Conservation (phyloP, 2,888 invertebrate genomes). For the Aleiodes testaceus region DNA sequence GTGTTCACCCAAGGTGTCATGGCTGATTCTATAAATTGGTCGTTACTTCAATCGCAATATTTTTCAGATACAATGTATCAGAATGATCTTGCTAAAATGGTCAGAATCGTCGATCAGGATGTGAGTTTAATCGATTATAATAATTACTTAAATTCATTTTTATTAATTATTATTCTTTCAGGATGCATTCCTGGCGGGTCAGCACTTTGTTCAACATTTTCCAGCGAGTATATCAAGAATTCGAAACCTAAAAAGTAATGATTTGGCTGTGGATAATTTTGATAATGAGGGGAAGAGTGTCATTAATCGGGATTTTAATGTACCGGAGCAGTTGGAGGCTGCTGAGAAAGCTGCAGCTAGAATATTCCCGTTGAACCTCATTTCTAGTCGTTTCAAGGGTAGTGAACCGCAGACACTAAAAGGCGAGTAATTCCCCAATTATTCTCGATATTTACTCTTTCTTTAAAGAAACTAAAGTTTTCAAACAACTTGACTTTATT, state of each 20-base stretch:
- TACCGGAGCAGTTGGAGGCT: slow-evolving; percentile 51
- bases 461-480: too few species aligned
- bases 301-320: slow-evolving; percentile 38
- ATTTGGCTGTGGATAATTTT: slow-evolving; percentile 66
- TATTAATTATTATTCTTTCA: slow-evolving; percentile 50
- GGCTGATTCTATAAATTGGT: slow-evolving; percentile 96
- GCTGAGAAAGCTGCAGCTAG: slow-evolving; percentile 67
- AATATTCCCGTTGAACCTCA: slow-evolving; percentile 66
- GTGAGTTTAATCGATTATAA: slow-evolving; percentile 63
- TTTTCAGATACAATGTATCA: slow-evolving; percentile 85
- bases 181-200: slow-evolving; percentile 78
- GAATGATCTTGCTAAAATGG: slow-evolving; percentile 90
- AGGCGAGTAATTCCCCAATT: slow-evolving; percentile 52
- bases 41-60: slow-evolving; percentile 90
- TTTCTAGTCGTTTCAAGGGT: slow-evolving; percentile 64
- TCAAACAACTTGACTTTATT: too few species aligned
- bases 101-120: slow-evolving; percentile 84
- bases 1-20: slow-evolving; percentile 98
- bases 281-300: slow-evolving; percentile 50
- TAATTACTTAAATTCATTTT: slow-evolving; percentile 4
- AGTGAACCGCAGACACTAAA: slow-evolving; percentile 60
- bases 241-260: slow-evolving; percentile 69
- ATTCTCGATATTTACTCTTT: too few species aligned
- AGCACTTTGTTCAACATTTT: slow-evolving; percentile 82
- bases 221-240: slow-evolving; percentile 73